Evolutionary conservation across 2,113 vertebrate genomes (phyloP).

Genomic region (Phainopepla nitens): DNA sequence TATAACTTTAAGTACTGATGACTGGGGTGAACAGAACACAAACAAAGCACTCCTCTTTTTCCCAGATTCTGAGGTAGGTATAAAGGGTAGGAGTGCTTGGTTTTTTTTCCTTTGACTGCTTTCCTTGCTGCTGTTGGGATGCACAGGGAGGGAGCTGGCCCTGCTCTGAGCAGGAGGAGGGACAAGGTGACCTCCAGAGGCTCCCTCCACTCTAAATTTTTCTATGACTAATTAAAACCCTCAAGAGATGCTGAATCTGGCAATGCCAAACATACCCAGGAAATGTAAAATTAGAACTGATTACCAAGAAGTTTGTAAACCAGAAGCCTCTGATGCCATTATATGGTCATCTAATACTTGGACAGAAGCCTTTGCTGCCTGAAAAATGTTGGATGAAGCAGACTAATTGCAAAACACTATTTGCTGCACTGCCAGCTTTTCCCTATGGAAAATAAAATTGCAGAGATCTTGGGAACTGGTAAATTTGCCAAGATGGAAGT

Average conservation of each 20-base stretch:
- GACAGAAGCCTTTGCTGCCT: constrained; percentile 53
- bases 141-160: not conserved
- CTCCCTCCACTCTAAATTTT: not conserved
- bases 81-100: too few relatives aligned
- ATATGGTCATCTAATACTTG: constrained; percentile 39
- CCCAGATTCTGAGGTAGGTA: not conserved
- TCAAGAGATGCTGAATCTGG: constrained; percentile 38
- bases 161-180: not conserved
- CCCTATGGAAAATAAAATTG: constrained; percentile 43
- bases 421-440: constrained; percentile 44
- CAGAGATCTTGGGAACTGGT: constrained; percentile 27
- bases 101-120: not conserved
- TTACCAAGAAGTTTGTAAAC: constrained; percentile 39
- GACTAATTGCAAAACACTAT: constrained; percentile 52
- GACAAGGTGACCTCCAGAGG: not conserved
- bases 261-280: constrained; percentile 17
- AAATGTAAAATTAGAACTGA: constrained; percentile 65
- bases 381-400: constrained; percentile 39
- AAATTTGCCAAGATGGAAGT: constrained; percentile 9
- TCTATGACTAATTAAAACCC: constrained; percentile 17
- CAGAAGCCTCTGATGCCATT: constrained; percentile 48
- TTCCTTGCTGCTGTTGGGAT: not conserved
- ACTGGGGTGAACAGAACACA: not conserved
- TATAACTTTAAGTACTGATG: not conserved
- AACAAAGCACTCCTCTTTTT: not conserved